Conservation (phyloP, 2,797 vertebrate species). For the Onychomys torridus region DNA sequence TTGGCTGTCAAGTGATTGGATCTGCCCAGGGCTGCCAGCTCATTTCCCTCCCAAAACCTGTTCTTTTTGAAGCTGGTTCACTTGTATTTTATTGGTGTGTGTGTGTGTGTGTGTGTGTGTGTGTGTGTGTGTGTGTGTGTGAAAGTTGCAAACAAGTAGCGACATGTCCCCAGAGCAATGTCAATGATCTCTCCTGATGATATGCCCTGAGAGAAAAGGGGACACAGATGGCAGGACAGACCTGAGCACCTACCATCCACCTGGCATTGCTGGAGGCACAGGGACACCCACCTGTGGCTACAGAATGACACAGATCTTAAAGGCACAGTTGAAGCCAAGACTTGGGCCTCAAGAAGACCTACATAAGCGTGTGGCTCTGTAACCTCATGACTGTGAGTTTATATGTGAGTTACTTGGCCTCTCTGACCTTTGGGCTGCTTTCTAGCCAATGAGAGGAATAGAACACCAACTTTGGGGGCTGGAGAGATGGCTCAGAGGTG, state of each 20-base stretch:
- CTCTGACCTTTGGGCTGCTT: neutral
- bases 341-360: neutral
- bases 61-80: neutral
- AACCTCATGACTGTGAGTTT: neutral
- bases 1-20: neutral
- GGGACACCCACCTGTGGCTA: neutral
- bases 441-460: neutral
- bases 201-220: neutral
- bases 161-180: neutral
- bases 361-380: neutral
- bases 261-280: neutral
- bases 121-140: neutral
- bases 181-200: neutral
- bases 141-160: neutral
- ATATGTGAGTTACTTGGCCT: neutral
- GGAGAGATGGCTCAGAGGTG: no score
- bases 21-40: neutral
- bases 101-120: neutral
- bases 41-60: neutral
- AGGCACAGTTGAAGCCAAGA: neutral
- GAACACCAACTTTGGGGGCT: no score
- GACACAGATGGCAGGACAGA: fast-evolving
- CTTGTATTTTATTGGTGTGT: neutral
- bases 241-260: neutral
- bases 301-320: neutral